Conservation (phyloP, 2,888 invertebrate species). For the Timandra comae region DNA sequence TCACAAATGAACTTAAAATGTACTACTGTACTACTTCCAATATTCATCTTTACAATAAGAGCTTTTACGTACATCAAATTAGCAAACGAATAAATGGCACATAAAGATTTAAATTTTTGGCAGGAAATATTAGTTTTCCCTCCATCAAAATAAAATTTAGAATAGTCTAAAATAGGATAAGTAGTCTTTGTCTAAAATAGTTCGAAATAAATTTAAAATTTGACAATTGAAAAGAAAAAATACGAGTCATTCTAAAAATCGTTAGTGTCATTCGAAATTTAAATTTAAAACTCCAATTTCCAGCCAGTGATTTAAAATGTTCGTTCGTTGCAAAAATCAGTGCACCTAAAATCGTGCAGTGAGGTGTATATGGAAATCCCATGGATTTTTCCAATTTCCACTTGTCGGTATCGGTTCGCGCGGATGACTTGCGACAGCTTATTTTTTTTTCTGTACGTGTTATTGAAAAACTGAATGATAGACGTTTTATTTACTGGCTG, state of each 20-base stretch:
- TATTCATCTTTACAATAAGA: too few species aligned
- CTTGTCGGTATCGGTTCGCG: constrained; percentile 46
- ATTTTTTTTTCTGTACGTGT: constrained; percentile 16
- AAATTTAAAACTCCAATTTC: background rate
- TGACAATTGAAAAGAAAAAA: too few species aligned
- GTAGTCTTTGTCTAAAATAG: too few species aligned
- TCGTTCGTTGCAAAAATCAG: background rate
- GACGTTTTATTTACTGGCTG: constrained; percentile 30
- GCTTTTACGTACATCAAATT: too few species aligned
- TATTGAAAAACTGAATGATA: constrained; percentile 26
- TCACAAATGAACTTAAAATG: too few species aligned
- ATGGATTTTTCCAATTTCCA: constrained; percentile 66
- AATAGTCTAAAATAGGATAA: too few species aligned
- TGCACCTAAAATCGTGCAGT: constrained; percentile 7
- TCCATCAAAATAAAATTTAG: too few species aligned
- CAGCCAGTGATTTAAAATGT: constrained; percentile 2
- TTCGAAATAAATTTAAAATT: too few species aligned
- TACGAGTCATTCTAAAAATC: background rate
- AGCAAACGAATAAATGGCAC: too few species aligned
- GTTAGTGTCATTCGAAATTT: background rate
- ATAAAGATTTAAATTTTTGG: too few species aligned
- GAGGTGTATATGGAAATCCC: constrained; percentile 24
- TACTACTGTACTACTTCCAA: too few species aligned
- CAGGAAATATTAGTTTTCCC: too few species aligned
- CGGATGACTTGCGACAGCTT: constrained; percentile 35